phyloP scores from a whole-genome alignment of 1,140 invertebrate species.

The Calosoma granatense region DNA sequence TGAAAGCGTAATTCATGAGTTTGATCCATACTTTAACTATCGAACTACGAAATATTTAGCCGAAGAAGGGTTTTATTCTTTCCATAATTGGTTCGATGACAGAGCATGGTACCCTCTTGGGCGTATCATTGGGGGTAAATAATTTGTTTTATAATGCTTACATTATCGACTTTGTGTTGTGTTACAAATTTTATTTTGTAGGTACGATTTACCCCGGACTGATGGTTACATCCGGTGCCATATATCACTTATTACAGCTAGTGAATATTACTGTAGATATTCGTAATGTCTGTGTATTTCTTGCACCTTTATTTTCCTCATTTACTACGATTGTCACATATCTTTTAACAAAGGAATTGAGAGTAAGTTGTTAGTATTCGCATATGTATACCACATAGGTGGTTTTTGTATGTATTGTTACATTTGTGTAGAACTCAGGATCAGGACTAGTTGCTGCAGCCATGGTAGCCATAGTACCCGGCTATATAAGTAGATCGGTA shows the following conservation, averaged over 20 bases:
- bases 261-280: constrained; percentile 94
- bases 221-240: constrained; percentile 91
- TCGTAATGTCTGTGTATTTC: constrained; percentile 94
- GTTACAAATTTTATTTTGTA: constrained; percentile 32
- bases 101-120: constrained; percentile 96
- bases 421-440: constrained; percentile 62
- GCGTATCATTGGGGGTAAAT: constrained; percentile 84
- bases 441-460: constrained; percentile 88
- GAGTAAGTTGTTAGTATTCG: constrained; percentile 45
- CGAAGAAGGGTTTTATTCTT: constrained; percentile 95
- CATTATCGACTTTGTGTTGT: not conserved
- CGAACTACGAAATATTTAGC: constrained; percentile 89
- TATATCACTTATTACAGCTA: constrained; percentile 82
- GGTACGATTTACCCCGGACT: constrained; percentile 95
- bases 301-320: constrained; percentile 94
- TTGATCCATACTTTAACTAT: constrained; percentile 99
- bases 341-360: constrained; percentile 89
- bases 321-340: constrained; percentile 94
- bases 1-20: constrained; percentile 97
- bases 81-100: constrained; percentile 99
- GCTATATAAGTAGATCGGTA: constrained; percentile 94
- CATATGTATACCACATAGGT: too few species aligned
- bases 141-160: not conserved
- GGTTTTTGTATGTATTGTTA: too few species aligned
- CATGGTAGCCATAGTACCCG: constrained; percentile 94